Conservation (phyloP, 2,113 vertebrate species). For the Cochlearius cochlearius region DNA sequence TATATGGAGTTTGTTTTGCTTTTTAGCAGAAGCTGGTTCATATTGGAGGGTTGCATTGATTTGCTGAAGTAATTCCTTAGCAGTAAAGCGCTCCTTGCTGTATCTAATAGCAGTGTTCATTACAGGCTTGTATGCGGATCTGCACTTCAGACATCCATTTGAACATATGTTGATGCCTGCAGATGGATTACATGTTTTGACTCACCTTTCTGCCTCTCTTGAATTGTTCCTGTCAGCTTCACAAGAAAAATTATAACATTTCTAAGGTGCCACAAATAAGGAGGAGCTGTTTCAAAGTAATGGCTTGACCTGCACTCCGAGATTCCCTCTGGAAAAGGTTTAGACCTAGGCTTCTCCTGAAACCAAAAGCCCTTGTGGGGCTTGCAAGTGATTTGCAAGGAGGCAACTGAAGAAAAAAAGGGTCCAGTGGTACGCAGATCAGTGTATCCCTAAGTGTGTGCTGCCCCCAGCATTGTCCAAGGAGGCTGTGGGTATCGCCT, state of each 20-base stretch:
- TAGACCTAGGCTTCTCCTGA: background rate
- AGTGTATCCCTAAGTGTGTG: background rate
- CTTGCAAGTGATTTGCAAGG: background rate
- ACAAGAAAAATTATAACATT: background rate
- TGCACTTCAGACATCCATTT: background rate
- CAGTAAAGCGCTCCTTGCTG: background rate
- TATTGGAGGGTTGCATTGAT: background rate
- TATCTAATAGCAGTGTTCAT: background rate
- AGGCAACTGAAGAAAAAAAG: background rate
- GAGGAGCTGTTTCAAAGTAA: background rate
- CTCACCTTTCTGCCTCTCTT: background rate
- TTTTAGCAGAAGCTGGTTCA: background rate
- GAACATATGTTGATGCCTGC: background rate
- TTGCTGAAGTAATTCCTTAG: background rate
- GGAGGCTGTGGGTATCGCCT: background rate
- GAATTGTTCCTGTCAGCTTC: background rate
- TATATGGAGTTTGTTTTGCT: background rate
- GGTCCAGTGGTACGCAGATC: background rate
- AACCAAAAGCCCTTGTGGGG: background rate
- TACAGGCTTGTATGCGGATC: background rate
- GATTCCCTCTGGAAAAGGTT: background rate
- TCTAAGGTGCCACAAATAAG: background rate
- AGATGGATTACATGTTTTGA: background rate
- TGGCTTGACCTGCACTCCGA: rapidly evolving
- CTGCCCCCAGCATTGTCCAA: background rate